Conservation (phyloP, 2,113 vertebrate species). For the Cavia aperea region DNA sequence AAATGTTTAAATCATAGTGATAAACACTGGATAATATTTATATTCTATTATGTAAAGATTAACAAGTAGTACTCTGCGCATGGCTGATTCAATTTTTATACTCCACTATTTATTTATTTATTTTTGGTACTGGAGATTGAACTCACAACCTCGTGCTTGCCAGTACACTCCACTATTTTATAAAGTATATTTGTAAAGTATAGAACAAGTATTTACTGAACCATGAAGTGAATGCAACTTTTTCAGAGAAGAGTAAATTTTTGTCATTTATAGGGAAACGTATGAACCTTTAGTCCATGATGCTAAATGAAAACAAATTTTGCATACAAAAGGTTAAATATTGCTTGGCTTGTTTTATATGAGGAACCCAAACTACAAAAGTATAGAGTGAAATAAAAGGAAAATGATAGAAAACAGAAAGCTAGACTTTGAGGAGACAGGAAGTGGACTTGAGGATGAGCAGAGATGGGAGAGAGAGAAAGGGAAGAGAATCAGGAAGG, state of each 20-base stretch:
- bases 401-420: background rate
- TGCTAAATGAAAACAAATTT: background rate
- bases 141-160: too few species aligned
- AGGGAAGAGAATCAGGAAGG: too few species aligned
- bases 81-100: conserved; percentile 2
- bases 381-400: background rate
- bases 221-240: background rate
- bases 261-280: background rate
- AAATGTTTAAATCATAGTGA: background rate
- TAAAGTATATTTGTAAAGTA: background rate
- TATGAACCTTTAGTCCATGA: background rate
- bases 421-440: background rate
- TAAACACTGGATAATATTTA: background rate
- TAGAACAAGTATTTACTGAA: conserved; percentile 4
- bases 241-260: background rate
- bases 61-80: background rate
- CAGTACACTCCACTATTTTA: background rate
- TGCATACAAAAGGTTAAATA: background rate
- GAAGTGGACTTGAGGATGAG: background rate
- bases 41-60: background rate
- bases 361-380: background rate
- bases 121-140: too few species aligned
- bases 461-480: background rate
- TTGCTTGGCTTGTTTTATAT: background rate
- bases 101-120: background rate